These are phyloP conservation scores for Physella acuta DNA, from an alignment of 1,140 invertebrate species.

Conservation along the genomic window DNA sequence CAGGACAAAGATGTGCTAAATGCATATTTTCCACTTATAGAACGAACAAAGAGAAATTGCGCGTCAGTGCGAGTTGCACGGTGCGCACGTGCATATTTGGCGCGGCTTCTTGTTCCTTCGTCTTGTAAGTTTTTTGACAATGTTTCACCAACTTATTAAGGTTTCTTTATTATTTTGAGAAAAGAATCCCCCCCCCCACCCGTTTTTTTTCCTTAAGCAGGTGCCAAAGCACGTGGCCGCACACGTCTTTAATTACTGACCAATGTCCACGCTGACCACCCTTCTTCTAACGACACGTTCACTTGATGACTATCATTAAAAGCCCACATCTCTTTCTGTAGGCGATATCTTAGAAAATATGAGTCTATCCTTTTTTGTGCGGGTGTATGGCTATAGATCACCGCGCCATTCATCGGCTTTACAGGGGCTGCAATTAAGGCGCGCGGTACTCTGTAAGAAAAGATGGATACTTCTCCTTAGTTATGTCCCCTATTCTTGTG, in stretches of 20 bases:
- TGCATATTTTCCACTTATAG: background rate
- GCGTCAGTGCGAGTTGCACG: conserved; percentile 6
- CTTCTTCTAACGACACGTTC: conserved; percentile 9
- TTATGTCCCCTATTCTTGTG: conserved; percentile 1
- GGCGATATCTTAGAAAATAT: conserved; percentile 6
- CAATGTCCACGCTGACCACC: no score
- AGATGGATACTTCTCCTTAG: conserved; percentile 11
- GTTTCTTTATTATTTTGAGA: background rate
- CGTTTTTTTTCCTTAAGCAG: background rate
- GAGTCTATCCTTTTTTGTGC: background rate
- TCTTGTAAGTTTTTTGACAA: conserved; percentile 13
- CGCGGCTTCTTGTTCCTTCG: background rate
- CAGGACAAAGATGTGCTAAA: conserved; percentile 8
- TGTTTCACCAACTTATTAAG: conserved; percentile 11
- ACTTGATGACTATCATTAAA: conserved; percentile 22
- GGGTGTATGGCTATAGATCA: conserved; percentile 17
- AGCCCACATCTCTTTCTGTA: conserved; percentile 2
- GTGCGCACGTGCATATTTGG: background rate
- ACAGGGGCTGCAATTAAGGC: background rate
- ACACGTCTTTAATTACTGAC: conserved; percentile 22
- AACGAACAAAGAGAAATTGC: background rate
- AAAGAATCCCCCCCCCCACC: background rate
- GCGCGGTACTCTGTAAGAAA: background rate
- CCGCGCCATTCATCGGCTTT: conserved; percentile 2
- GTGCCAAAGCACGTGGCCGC: conserved; percentile 18